Conservation (phyloP, 2,888 invertebrate species). For the Salticus scenicus region DNA sequence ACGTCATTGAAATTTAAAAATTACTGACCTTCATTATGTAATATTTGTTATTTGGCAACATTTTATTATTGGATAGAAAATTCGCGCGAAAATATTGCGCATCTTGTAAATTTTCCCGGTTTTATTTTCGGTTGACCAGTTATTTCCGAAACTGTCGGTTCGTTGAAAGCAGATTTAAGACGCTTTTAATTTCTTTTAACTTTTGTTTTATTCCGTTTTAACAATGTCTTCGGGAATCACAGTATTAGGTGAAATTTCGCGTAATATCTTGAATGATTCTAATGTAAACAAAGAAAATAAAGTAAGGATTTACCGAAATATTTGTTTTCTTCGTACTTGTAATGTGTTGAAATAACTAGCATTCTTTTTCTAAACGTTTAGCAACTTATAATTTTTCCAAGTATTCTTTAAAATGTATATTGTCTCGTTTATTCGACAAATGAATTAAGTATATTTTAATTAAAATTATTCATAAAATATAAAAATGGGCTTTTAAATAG, state of each 20-base stretch:
- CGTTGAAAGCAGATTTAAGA: too few species aligned
- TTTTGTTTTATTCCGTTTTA: neutral
- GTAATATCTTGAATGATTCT: slow-evolving; percentile 20
- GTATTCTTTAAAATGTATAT: too few species aligned
- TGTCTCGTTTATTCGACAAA: too few species aligned
- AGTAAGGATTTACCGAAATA: too few species aligned
- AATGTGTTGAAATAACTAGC: too few species aligned
- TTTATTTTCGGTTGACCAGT: neutral
- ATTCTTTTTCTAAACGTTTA: too few species aligned
- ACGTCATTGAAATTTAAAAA: neutral
- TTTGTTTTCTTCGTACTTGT: too few species aligned
- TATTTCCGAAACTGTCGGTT: too few species aligned
- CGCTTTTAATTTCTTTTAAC: neutral
- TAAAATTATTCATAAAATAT: too few species aligned
- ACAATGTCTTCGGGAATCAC: neutral
- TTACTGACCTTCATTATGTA: neutral
- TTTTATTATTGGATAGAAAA: slow-evolving; percentile 5
- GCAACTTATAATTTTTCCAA: too few species aligned
- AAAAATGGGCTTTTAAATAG: too few species aligned
- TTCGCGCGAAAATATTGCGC: slow-evolving; percentile 41
- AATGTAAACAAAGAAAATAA: slow-evolving; percentile 28
- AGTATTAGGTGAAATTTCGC: slow-evolving; percentile 28
- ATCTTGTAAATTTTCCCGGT: neutral
- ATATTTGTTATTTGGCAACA: neutral
- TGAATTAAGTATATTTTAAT: too few species aligned